These are phyloP conservation scores for Terebella lapidaria DNA, from an alignment of 2,888 invertebrate genomes.

Conservation along the genomic window DNA sequence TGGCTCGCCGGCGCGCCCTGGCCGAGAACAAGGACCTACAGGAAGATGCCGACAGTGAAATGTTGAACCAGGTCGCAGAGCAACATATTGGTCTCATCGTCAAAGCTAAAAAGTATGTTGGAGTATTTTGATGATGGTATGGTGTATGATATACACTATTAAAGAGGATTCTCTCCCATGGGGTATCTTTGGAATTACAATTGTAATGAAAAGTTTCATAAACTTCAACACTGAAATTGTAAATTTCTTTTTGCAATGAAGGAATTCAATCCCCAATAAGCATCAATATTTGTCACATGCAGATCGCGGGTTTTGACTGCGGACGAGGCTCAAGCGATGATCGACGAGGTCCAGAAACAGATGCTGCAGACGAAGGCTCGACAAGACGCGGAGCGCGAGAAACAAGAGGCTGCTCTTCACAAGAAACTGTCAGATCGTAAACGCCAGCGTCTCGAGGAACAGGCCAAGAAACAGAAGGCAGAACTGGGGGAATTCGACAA, in stretches of 20 bases:
- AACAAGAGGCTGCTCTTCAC: conserved; percentile 37
- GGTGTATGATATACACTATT: conserved; percentile 5
- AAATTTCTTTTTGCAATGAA: no score
- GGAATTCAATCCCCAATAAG: no score
- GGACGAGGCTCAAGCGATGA: conserved; percentile 31
- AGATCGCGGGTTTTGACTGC: conserved; percentile 27
- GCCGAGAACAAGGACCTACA: conserved; percentile 33
- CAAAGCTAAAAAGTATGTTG: conserved; percentile 39
- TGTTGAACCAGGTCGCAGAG: conserved; percentile 40
- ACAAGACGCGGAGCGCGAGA: conserved; percentile 35
- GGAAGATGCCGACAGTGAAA: conserved; percentile 39
- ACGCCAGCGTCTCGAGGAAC: conserved; percentile 21
- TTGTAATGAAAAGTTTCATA: no score
- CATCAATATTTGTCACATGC: no score
- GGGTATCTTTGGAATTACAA: no score
- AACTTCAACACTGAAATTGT: no score
- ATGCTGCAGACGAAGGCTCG: conserved; percentile 34
- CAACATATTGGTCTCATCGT: conserved; percentile 36
- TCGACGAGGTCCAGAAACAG: conserved; percentile 31
- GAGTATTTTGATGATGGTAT: no score
- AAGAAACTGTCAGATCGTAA: conserved; percentile 38
- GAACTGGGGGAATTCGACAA: conserved; percentile 35
- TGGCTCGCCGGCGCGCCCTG: conserved; percentile 41
- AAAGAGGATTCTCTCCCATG: no score
- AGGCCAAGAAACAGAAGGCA: conserved; percentile 36